Conservation (phyloP, 2,888 invertebrate species). For the Anthophora plumipes region DNA sequence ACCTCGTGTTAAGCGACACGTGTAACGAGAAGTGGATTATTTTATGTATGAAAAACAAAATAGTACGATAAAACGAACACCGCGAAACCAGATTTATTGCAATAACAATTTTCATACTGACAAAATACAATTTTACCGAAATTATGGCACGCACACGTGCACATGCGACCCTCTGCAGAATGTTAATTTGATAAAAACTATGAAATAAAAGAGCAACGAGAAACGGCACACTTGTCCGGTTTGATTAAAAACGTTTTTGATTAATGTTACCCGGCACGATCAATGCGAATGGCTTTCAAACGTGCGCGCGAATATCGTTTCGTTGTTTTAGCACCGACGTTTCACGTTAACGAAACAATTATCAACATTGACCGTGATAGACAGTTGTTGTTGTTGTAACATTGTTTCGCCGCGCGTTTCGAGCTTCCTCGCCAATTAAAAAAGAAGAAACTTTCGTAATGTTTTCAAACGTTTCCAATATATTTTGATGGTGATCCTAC, state of each 20-base stretch:
- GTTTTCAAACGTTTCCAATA: not conserved
- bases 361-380: not conserved
- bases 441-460: not conserved
- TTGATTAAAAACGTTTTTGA: slow-evolving; percentile 48
- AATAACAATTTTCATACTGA: slow-evolving; percentile 44
- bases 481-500: too few relatives aligned
- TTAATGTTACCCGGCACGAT: slow-evolving; percentile 23
- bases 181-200: slow-evolving; percentile 51
- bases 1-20: slow-evolving; percentile 22
- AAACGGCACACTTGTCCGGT: slow-evolving; percentile 1
- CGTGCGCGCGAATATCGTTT: not conserved
- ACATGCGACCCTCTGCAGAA: not conserved
- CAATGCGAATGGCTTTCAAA: slow-evolving; percentile 1
- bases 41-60: slow-evolving; percentile 23
- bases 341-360: slow-evolving; percentile 31
- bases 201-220: not conserved
- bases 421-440: not conserved
- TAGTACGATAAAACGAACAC: slow-evolving; percentile 16
- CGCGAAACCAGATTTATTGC: slow-evolving; percentile 36
- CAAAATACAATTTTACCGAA: not conserved
- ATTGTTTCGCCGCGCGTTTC: not conserved
- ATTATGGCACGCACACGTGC: not conserved
- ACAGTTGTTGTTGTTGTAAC: not conserved
- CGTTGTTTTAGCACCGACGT: not conserved
- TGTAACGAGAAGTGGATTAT: slow-evolving; percentile 33